Conservation (phyloP, 2,888 invertebrate species). For the Lordiphosa fenestrarum region DNA sequence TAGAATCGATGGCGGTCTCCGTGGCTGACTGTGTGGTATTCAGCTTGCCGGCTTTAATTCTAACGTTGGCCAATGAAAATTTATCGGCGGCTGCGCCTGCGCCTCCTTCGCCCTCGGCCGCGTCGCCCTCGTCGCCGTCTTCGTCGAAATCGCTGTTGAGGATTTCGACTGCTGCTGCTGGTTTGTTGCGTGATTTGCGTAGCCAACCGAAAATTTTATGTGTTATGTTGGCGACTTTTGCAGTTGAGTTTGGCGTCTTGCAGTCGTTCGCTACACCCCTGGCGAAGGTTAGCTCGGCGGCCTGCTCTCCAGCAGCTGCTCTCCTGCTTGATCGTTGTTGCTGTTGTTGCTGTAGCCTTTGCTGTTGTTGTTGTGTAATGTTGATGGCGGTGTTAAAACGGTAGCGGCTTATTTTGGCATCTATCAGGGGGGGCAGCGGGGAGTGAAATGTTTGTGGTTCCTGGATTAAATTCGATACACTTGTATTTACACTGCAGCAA, state of each 20-base stretch:
- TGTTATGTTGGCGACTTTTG: conserved; percentile 75
- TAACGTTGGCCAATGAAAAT: conserved; percentile 64
- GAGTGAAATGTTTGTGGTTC: conserved; percentile 11
- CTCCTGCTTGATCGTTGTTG: conserved; percentile 17
- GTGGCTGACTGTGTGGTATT: conserved; percentile 74
- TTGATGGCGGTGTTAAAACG: conserved; percentile 61
- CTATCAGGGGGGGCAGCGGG: conserved; percentile 22
- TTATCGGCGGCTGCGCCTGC: conserved; percentile 56
- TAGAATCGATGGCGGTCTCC: conserved; percentile 71
- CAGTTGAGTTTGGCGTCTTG: conserved; percentile 72
- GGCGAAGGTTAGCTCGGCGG: conserved; percentile 19
- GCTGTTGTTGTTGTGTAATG: conserved; percentile 52
- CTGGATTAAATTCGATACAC: conserved; percentile 59
- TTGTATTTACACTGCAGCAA: conserved; percentile 41
- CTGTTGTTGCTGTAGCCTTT: conserved; percentile 31
- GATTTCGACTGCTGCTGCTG: conserved; percentile 49
- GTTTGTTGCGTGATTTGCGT: conserved; percentile 68
- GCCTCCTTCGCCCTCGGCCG: conserved; percentile 52
- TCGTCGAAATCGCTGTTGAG: conserved; percentile 68
- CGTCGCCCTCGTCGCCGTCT: conserved; percentile 66
- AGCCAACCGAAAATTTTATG: conserved; percentile 73
- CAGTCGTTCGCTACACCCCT: conserved; percentile 40
- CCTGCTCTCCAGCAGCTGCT: conserved; percentile 6
- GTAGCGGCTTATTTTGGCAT: conserved; percentile 70
- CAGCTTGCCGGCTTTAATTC: conserved; percentile 68